Evolutionary conservation across 2,113 vertebrate species (phyloP), one percentile per base, ranked within the genome.

Genomic region (Phylloscopus trochiloides): DNA sequence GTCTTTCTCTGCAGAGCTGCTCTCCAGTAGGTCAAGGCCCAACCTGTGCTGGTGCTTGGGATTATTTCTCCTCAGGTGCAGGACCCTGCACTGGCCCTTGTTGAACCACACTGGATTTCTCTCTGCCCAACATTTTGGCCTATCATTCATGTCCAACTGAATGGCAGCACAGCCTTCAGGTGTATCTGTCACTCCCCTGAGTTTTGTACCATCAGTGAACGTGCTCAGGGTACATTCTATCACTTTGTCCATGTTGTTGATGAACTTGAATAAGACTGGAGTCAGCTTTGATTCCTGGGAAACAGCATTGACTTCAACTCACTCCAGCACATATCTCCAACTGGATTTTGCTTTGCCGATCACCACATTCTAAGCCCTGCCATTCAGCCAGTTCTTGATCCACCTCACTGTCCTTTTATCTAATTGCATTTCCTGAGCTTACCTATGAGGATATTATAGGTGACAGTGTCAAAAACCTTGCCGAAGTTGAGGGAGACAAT

Each of bases 401-500:
- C 19, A n/a, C 12, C 7, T 67, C 32, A 50, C 20, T 79, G 2
- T 36, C 16, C 20, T 78, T 55, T 48, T 6, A 50, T 50, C 17
- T 57, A 26, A 50, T 26, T 24, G 6, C 11, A 42, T 42, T 72
- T 63, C 9, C n/a, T 38, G 28, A 57, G 20, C 6, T 50, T 43
- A 65, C 14, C 17, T 50, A 8, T 1, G 4, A 57, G 32, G 18
- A 36, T 38, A 22, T 51, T 80, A 65, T 6, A 8, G 12, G 17
- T 38, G 51, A 36, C 51, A 51, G 12, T 0, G 0, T 36, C 67
- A 51, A 73, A 80, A 51, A 5, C 32, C 36, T 74, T 25, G 38
- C 28, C 1, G 0, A 52, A 67, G 22, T 29, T 0, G 0, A 81
- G 47, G 48, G 17, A 45, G 45, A 45, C 3, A 66, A 29, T 45